Conservation (phyloP, 2,113 vertebrate genomes). For the Passer domesticus region DNA sequence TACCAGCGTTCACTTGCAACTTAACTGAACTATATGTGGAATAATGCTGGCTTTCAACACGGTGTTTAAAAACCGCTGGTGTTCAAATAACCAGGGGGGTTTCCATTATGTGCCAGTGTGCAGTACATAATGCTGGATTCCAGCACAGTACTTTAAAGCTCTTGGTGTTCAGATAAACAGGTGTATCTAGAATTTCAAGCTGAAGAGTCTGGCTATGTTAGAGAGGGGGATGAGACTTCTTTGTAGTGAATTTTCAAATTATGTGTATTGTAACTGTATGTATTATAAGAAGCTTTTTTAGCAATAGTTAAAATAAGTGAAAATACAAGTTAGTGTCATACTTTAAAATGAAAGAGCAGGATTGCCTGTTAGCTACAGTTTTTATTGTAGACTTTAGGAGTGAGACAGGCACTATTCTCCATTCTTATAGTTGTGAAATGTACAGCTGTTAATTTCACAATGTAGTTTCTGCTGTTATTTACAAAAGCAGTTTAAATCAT, state of each 20-base stretch:
- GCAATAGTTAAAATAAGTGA: not conserved
- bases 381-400: not conserved
- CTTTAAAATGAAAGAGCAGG: not conserved
- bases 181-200: not conserved
- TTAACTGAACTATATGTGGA: conserved; percentile 18
- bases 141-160: conserved; percentile 26
- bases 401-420: not conserved
- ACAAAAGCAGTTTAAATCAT: not conserved
- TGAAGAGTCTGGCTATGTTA: not conserved
- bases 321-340: not conserved
- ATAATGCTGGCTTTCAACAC: conserved; percentile 34
- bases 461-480: not conserved
- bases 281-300: not conserved
- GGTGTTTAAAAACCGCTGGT: conserved; percentile 14
- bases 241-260: not conserved
- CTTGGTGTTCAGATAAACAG: conserved; percentile 28
- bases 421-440: not conserved
- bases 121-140: conserved; percentile 1
- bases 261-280: not conserved
- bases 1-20: not conserved
- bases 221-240: not conserved
- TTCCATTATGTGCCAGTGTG: conserved; percentile 7
- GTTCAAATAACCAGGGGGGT: not conserved
- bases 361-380: not conserved
- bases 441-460: not conserved